phyloP scores from a whole-genome alignment of 2,113 vertebrate species.

The Carassius carassius region DNA sequence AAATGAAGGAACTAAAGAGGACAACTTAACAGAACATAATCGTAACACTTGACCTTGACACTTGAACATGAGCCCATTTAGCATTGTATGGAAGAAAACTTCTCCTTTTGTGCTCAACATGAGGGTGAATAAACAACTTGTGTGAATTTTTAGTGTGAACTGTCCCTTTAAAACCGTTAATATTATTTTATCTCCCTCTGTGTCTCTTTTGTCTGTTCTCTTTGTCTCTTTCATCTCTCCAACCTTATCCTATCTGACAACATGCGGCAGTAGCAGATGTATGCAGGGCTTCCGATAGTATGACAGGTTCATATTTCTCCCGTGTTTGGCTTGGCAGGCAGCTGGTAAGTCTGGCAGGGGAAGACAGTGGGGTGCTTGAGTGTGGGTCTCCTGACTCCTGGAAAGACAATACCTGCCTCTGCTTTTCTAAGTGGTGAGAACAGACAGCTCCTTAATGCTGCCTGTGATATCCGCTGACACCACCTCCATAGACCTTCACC shows the following conservation, averaged over 20 bases:
- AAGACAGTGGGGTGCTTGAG: constrained; percentile 15
- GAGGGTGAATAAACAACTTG: background rate
- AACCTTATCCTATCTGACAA: constrained; percentile 24
- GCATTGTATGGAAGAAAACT: background rate
- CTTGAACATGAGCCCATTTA: background rate
- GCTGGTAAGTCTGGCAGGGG: constrained; percentile 29
- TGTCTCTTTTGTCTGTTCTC: background rate
- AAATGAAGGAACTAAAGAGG: too few relatives aligned
- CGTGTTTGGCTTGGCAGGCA: constrained; percentile 30
- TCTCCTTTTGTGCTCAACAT: background rate
- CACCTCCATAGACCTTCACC: constrained; percentile 20
- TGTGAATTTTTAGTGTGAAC: background rate
- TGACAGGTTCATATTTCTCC: constrained; percentile 39
- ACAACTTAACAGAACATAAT: too few relatives aligned
- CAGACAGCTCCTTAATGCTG: constrained; percentile 41
- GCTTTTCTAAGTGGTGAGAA: constrained; percentile 13
- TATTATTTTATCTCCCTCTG: background rate
- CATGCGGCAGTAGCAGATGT: background rate
- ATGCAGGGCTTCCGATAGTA: constrained; percentile 23
- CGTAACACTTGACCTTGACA: background rate
- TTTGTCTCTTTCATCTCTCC: constrained; percentile 5
- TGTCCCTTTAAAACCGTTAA: background rate
- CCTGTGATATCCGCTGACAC: constrained; percentile 37
- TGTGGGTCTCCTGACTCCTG: constrained; percentile 23
- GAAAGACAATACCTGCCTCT: constrained; percentile 27